A percentile compares a stretch with the other conserved stretches of the same genome.
Evolutionary conservation across 2,797 vertebrate species (phyloP).

Genomic region (Arnoldichthys spilopterus): DNA sequence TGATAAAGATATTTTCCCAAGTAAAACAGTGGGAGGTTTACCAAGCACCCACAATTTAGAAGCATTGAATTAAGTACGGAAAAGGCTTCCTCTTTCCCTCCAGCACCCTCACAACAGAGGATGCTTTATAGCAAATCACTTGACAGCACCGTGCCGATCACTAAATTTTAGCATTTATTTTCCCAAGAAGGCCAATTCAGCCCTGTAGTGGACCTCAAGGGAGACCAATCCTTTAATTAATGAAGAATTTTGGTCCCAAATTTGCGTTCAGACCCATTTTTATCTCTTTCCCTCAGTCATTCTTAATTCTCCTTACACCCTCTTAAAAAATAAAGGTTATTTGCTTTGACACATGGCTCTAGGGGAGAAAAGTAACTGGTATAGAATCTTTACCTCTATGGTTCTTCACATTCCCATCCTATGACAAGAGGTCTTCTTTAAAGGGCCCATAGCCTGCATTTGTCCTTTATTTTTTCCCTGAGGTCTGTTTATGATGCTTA

Average conservation of each 20-base stretch:
- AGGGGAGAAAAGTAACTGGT: background rate
- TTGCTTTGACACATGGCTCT: background rate
- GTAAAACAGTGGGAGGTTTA: conserved; percentile 91
- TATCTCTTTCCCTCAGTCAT: background rate
- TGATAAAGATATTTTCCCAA: conserved; percentile 94
- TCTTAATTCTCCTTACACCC: background rate
- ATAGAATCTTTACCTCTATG: background rate
- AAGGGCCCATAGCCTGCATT: too few relatives aligned
- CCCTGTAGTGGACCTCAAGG: conserved; percentile 18
- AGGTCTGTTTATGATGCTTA: too few relatives aligned
- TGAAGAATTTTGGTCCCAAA: conserved; percentile 17
- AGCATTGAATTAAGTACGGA: conserved; percentile 62
- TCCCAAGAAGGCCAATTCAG: background rate
- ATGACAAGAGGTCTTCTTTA: too few relatives aligned
- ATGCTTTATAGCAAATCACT: background rate
- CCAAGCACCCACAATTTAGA: conserved; percentile 87
- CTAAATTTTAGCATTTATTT: background rate
- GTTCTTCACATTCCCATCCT: too few relatives aligned
- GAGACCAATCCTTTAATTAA: conserved; percentile 34
- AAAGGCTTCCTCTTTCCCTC: conserved; percentile 72
- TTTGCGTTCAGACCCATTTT: conserved; percentile 31
- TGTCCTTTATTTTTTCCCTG: too few relatives aligned
- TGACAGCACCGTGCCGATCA: background rate
- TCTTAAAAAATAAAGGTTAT: background rate
- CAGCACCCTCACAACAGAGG: background rate